Percentiles rank a stretch among this genome's conserved stretches.
Conservation (phyloP, 2,113 vertebrate genomes). For the Caloenas nicobarica region DNA sequence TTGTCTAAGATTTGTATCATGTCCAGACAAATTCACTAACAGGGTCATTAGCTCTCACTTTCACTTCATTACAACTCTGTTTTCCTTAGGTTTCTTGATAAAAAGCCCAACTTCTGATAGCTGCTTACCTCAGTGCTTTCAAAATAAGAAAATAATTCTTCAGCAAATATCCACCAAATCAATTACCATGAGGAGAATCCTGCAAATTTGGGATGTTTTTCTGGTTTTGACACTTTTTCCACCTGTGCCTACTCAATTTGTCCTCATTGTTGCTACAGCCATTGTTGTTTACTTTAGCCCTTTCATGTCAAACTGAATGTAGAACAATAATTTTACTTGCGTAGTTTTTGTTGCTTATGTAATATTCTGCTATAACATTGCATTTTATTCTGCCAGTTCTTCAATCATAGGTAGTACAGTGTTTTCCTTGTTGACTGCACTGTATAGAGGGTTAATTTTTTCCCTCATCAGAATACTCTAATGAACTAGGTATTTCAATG, state of each 20-base stretch:
- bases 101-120: background rate
- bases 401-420: background rate
- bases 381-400: background rate
- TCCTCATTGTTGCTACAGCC: background rate
- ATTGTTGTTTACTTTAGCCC: background rate
- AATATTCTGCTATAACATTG: background rate
- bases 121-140: background rate
- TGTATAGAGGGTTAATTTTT: background rate
- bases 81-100: background rate
- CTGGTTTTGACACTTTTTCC: background rate
- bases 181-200: background rate
- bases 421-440: background rate
- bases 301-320: background rate
- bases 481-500: background rate
- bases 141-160: background rate
- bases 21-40: background rate
- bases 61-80: rapidly evolving
- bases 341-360: background rate
- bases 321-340: background rate
- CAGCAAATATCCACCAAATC: background rate
- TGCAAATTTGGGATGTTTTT: background rate
- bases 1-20: background rate
- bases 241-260: background rate
- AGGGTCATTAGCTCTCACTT: background rate
- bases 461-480: background rate